Evolutionary conservation across 2,113 vertebrate genomes (phyloP), one percentile per base, ranked within the genome.

Genomic region (Paradisaea rubra): DNA sequence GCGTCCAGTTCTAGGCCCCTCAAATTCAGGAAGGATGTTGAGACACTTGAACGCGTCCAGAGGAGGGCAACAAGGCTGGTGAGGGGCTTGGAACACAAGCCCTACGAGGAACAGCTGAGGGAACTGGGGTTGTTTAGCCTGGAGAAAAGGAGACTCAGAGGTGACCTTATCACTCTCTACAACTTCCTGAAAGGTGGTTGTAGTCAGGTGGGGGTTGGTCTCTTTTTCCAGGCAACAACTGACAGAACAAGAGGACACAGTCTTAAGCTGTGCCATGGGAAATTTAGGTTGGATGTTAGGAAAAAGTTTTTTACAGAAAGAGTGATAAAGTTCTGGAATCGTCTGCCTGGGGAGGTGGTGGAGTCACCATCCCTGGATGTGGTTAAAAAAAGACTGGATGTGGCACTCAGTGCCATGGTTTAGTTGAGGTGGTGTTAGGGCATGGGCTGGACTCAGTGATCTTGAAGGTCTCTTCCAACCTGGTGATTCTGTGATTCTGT

Each of bases 21-120:
- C 31, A n/a, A 56, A 19, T 5, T 56, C 5, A 21, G 13, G 31
- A 56, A 14, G 31, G 54, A 56, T 3, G 2, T 56, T 2, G 31
- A 33, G 31, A 33, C 2, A 1, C 54, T 22, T 21, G 31, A 56
- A 2, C 3, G 2, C 3, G 4, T 56, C 54, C 54, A 33, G 2
- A 56, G 31, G 20, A 33, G 31, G 31, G 31, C 12, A 6, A 56
- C 54, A 6, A 33, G 31, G 20, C 31, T 22, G 19, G 54, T 56
- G 54, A 22, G 5, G 31, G 31, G 54, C 54, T 33, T 56, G 54
- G 31, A 56, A 33, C 53, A 56, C 31, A 56, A 53, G 52, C 27
- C 52, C 52, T 53, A 4, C 30, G 52, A 53, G 52, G 28, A 53
- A 30, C 6, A 2, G 2, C 52, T 53, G 52, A 30, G 52, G 27